Base-by-base conservation (phyloP, 1,140 invertebrate genomes). In the Aleiodes sp. region DNA sequence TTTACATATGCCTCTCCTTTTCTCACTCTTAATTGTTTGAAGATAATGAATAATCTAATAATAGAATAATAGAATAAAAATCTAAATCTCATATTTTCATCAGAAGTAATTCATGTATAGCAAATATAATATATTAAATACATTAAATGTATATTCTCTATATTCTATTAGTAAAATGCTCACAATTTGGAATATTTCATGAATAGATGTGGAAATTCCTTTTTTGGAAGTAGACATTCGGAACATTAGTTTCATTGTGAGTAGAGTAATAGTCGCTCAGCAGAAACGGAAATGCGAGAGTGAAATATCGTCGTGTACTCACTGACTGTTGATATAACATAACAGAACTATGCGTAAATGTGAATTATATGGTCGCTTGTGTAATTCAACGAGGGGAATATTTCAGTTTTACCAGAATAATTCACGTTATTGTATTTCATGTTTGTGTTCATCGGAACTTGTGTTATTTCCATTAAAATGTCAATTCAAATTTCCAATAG, bases 241-340 rank as follows among this genome's bases (percentile, higher is more conserved):
- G 70, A 72, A 76, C 73, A 46, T 70, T 77, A 75, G 73, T 73
- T 71, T 74, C 67, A 61, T 72, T 70, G 46, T 52, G 39, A 16
- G 46, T 16, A 12, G 21, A 52, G 16, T 52, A 52, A 52, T 21
- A 4, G 16, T 24, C 21, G 46, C 21, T 52, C 26, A 24, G 4
- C 6, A 52, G 46, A 9, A 24, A 9, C 46, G 46, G 46, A 52
- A 52, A 52, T 52, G 46, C 12, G 19, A 52, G 46, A 52, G 46
- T 52, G 46, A 52, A 52, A 52, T 52, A 52, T 52, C 46, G 46
- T 24, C 46, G 21, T 46, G 2, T 14, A 2, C 14, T 4, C 16
- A 24, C 21, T 52, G 46, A 52, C 46, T 52, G 3, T 43, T 6
- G 4, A 52, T 52, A 52, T 21, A 21, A 21, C 41, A 14, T 46